phyloP scores from a whole-genome alignment of 2,797 vertebrate species.

The Malacoctenus gilli region DNA sequence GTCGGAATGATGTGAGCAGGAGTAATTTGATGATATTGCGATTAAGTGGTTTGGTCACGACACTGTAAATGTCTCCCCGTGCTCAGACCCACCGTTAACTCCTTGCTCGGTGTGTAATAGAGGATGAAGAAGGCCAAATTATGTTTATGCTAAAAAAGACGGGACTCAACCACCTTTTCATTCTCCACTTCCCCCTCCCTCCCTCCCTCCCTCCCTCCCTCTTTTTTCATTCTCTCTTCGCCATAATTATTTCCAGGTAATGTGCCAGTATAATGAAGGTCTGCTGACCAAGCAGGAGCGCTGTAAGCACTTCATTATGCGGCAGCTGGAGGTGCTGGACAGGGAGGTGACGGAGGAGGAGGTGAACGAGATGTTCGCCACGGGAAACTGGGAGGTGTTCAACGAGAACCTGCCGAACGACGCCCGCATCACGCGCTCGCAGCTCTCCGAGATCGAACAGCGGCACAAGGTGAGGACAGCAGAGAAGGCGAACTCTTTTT shows the following conservation, averaged over 20 bases:
- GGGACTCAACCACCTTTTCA: constrained; percentile 20
- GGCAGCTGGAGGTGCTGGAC: constrained; percentile 92
- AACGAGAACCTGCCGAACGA: constrained; percentile 94
- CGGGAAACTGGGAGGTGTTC: constrained; percentile 96
- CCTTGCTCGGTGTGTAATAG: not conserved
- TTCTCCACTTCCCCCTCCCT: constrained; percentile 6
- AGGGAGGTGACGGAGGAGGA: constrained; percentile 88
- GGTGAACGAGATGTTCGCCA: constrained; percentile 90
- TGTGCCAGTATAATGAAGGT: constrained; percentile 88
- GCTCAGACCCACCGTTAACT: not conserved
- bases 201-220: not conserved
- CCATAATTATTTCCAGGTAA: constrained; percentile 74
- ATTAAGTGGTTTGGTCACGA: not conserved
- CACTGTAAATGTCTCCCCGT: constrained; percentile 1
- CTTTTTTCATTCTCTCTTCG: constrained; percentile 31
- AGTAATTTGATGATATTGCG: no score
- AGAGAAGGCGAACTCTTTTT: not conserved
- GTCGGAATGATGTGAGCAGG: no score
- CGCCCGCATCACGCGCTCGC: constrained; percentile 88
- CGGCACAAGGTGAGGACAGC: constrained; percentile 81
- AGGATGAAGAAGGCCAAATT: constrained; percentile 3
- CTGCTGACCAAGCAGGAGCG: constrained; percentile 90
- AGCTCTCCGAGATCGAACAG: constrained; percentile 93
- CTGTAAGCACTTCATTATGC: constrained; percentile 91
- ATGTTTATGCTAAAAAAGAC: constrained; percentile 11